Evolutionary conservation across 2,888 invertebrate genomes (phyloP), one percentile per base, ranked within the genome.

Genomic region (Caenorhabditis drosophilae): DNA sequence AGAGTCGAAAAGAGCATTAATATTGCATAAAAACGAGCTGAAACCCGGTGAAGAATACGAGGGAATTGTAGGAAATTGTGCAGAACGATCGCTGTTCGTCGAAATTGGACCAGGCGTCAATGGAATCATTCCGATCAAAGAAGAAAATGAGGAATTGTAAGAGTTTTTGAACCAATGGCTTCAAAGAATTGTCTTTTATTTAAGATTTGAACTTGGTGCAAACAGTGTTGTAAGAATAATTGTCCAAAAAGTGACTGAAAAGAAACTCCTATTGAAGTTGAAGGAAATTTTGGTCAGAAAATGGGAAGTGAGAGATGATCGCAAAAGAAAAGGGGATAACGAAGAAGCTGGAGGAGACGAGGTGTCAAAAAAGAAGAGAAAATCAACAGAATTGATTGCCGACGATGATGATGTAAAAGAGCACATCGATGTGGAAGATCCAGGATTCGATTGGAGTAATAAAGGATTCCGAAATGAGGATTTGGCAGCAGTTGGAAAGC

Each of bases 391-490:
- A 20, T 23, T 41, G 20, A 26, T 51, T 3, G 55, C 63, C 4
- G 60, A n/a, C n/a, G n/a, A 63, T n/a, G 54, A 62, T 18, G 48
- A 25, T 11, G 7, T 23, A 9, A 36, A 50, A 40, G 50, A 62
- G 26, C 47, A 47, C 23, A 38, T 58, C 2, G 46, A 51, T 7
- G 34, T 42, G 2, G 57, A 55, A 11, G 77, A 77, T 57, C 76
- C 77, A n/a, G 76, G 76, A 34, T 77, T 78, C 44, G 77, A 78
- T 42, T 78, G 69, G 69, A 56, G 62, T 2, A 57, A 67, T 38
- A 55, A 58, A 23, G 73, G 68, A 25, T 77, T 76, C 54, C 47
- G 67, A 16, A 67, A 69, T 48, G 70, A 74, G 22, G 72, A 71
- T 35, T 38, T 78, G 57, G 73, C 76, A 12, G 60, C 61, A 9